Percentiles rank a stretch among this genome's conserved stretches.
Evolutionary conservation across 1,140 invertebrate species (phyloP).

Genomic region (Leptopilina boulardi): DNA sequence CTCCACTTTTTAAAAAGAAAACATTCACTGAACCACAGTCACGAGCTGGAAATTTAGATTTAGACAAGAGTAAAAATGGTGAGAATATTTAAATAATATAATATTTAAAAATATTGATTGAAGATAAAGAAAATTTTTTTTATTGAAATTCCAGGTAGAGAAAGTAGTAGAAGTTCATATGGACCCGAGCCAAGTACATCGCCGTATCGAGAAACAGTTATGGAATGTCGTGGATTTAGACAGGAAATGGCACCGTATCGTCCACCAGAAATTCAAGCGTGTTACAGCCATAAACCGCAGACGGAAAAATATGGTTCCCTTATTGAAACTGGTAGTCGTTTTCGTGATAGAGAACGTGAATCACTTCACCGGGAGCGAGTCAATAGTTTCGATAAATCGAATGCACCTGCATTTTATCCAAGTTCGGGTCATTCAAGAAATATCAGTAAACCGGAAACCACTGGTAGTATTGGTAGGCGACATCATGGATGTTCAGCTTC

Average conservation of each 20-base stretch:
- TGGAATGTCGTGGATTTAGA: conserved; percentile 66
- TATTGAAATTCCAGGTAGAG: conserved; percentile 58
- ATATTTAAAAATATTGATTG: background rate
- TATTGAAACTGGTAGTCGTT: conserved; percentile 63
- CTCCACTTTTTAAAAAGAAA: conserved; percentile 78
- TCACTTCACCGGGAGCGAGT: conserved; percentile 68
- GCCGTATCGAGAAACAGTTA: conserved; percentile 68
- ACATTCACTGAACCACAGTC: conserved; percentile 69
- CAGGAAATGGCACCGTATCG: conserved; percentile 70
- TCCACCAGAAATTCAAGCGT: conserved; percentile 65
- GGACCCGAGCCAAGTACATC: conserved; percentile 69
- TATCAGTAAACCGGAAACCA: conserved; percentile 62
- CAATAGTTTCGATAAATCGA: conserved; percentile 72
- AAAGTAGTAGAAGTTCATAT: conserved; percentile 67
- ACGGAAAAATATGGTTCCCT: conserved; percentile 71
- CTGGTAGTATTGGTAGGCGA: conserved; percentile 70
- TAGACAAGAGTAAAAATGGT: conserved; percentile 72
- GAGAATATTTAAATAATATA: too few relatives aligned
- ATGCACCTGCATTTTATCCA: conserved; percentile 64
- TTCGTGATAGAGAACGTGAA: conserved; percentile 65
- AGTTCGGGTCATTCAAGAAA: conserved; percentile 63
- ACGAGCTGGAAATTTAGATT: conserved; percentile 58
- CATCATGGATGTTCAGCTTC: conserved; percentile 70
- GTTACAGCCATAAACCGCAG: conserved; percentile 66
- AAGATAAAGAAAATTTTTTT: conserved; percentile 29